Conservation (phyloP, 2,888 invertebrate genomes). For the Amphipoea lucens region DNA sequence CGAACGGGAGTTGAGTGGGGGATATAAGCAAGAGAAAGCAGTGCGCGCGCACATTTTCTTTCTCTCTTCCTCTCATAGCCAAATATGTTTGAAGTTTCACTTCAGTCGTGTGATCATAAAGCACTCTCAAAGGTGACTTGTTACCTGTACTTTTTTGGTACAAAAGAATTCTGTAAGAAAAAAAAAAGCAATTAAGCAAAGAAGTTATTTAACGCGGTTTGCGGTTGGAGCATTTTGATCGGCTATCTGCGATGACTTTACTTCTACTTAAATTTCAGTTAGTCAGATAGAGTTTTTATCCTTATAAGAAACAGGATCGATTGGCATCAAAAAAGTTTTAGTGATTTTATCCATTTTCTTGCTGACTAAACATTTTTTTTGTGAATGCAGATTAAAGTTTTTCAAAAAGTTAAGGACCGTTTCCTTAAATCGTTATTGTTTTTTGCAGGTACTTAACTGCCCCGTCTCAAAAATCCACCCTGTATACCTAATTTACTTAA, state of each 20-base stretch:
- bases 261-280: background rate
- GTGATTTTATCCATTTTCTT: background rate
- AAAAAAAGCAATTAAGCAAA: background rate
- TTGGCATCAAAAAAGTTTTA: background rate
- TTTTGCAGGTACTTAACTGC: background rate
- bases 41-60: no score
- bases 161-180: background rate
- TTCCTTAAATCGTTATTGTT: background rate
- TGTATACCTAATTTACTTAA: background rate
- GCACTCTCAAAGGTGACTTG: no score
- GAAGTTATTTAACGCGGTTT: no score
- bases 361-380: background rate
- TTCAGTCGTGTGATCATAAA: no score
- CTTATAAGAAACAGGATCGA: background rate
- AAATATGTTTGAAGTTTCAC: no score
- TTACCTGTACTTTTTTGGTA: background rate
- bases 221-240: background rate
- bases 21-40: no score
- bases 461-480: no score
- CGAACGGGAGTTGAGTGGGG: no score
- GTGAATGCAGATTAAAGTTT: background rate
- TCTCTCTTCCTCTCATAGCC: no score
- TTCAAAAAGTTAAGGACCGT: background rate
- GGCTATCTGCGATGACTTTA: background rate
- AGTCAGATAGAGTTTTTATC: background rate